These are phyloP conservation scores for Oligia latruncula DNA, from an alignment of 2,888 invertebrate genomes.

Conservation along the genomic window DNA sequence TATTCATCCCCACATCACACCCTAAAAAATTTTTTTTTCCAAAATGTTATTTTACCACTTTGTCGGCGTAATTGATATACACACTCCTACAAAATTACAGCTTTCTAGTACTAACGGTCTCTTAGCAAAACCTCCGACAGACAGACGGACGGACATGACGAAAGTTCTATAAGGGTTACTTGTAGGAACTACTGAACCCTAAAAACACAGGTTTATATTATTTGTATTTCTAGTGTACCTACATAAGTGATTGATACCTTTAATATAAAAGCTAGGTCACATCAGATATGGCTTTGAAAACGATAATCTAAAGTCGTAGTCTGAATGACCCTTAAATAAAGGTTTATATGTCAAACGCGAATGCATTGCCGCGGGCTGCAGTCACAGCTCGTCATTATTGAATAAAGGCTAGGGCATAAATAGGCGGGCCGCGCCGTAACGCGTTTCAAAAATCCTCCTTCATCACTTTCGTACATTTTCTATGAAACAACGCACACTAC, in stretches of 20 bases:
- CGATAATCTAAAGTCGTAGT: slow-evolving; percentile 24
- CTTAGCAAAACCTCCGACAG: too few relatives aligned
- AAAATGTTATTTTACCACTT: too few relatives aligned
- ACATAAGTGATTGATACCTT: not conserved
- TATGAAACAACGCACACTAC: not conserved
- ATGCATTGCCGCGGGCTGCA: slow-evolving; percentile 48
- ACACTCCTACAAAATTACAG: too few relatives aligned
- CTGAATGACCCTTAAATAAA: slow-evolving; percentile 42
- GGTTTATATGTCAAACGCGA: slow-evolving; percentile 60
- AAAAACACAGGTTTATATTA: not conserved
- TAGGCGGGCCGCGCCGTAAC: too few relatives aligned
- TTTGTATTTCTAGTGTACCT: slow-evolving; percentile 8
- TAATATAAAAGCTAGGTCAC: slow-evolving; percentile 1
- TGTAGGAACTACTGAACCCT: too few relatives aligned
- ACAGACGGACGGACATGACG: too few relatives aligned
- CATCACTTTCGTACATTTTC: not conserved
- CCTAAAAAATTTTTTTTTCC: too few relatives aligned
- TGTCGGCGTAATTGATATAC: too few relatives aligned
- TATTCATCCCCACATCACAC: too few relatives aligned
- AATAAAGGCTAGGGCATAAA: slow-evolving; percentile 16
- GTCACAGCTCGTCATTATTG: slow-evolving; percentile 41
- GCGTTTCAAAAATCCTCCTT: not conserved
- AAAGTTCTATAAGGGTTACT: too few relatives aligned
- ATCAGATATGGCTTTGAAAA: slow-evolving; percentile 33
- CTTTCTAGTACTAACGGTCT: too few relatives aligned